Evolutionary conservation across 2,888 invertebrate genomes (phyloP).

Genomic region (Autographa pulchrina): DNA sequence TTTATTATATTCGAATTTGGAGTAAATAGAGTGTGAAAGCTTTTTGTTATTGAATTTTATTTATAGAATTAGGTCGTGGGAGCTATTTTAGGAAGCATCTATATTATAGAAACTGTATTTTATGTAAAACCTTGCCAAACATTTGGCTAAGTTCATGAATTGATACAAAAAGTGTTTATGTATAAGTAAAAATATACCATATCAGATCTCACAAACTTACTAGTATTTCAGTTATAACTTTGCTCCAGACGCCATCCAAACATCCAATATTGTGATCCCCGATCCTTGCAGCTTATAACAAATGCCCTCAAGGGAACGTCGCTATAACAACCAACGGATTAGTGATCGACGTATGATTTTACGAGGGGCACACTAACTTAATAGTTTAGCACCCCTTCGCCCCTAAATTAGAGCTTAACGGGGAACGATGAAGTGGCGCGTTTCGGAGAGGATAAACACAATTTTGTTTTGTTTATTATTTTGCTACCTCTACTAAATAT

Average conservation of each 20-base stretch:
- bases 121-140: background rate
- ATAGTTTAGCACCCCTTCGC: background rate
- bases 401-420: slow-evolving; percentile 30
- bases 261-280: background rate
- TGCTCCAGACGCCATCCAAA: background rate
- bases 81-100: background rate
- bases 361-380: slow-evolving; percentile 17
- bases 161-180: too few species aligned
- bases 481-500: background rate
- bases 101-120: background rate
- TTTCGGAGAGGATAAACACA: slow-evolving; percentile 21
- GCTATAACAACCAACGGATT: slow-evolving; percentile 47
- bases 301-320: slow-evolving; percentile 29
- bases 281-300: slow-evolving; percentile 8
- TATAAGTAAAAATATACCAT: too few species aligned
- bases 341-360: slow-evolving; percentile 52
- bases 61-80: slow-evolving; percentile 27
- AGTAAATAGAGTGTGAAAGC: slow-evolving; percentile 24
- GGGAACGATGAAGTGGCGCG: slow-evolving; percentile 24
- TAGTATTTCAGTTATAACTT: background rate
- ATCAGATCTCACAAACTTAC: too few species aligned
- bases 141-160: background rate
- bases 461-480: slow-evolving; percentile 19
- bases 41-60: slow-evolving; percentile 20
- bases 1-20: slow-evolving; percentile 11